These are phyloP conservation scores for Schlechtendalia chinensis DNA, from an alignment of 1,140 invertebrate species.

Conservation along the genomic window DNA sequence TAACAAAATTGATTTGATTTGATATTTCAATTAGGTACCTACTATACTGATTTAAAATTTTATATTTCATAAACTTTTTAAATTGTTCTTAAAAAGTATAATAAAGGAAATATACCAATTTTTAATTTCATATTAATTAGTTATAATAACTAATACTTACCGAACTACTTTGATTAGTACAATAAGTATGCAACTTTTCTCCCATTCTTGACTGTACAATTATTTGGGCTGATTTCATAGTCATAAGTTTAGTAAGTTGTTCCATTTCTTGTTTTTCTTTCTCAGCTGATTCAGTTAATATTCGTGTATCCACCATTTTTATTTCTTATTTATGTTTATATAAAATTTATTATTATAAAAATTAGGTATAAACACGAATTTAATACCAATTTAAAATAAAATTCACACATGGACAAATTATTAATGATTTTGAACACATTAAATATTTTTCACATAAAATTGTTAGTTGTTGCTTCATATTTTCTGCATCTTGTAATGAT, in stretches of 20 bases:
- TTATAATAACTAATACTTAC: constrained; percentile 18
- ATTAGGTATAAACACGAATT: constrained; percentile 3
- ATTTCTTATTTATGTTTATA: not conserved
- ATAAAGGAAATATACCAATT: too few relatives aligned
- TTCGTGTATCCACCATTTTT: constrained; percentile 37
- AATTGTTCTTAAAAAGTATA: too few relatives aligned
- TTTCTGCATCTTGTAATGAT: constrained; percentile 3
- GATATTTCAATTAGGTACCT: too few relatives aligned
- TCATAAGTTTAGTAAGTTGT: constrained; percentile 42
- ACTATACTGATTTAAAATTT: too few relatives aligned
- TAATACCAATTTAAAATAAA: constrained; percentile 30
- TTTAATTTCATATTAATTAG: not conserved
- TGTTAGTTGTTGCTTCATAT: not conserved
- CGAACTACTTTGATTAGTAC: constrained; percentile 31
- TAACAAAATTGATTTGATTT: too few relatives aligned
- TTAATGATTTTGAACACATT: not conserved
- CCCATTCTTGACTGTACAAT: constrained; percentile 49
- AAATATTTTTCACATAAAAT: not conserved
- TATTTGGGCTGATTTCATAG: constrained; percentile 47
- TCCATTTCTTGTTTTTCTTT: constrained; percentile 48
- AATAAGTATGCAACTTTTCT: constrained; percentile 35
- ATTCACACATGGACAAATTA: not conserved
- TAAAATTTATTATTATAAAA: not conserved
- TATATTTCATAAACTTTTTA: too few relatives aligned
- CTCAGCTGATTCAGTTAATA: constrained; percentile 34